Evolutionary conservation across 1,140 invertebrate genomes (phyloP).

Genomic region (Zophobas morio): DNA sequence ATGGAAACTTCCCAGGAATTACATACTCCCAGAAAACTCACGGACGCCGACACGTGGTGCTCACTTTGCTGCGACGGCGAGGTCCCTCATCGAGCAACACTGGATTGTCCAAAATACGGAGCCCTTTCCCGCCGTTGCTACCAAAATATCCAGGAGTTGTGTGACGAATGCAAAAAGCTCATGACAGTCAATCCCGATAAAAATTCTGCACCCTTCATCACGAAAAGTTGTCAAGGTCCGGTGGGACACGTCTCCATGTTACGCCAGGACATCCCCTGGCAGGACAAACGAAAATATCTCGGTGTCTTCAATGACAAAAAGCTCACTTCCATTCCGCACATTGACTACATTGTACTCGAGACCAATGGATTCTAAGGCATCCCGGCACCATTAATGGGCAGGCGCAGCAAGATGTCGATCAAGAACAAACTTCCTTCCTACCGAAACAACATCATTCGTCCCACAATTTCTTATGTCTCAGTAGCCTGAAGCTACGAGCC

Average conservation of each 20-base stretch:
- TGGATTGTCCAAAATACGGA: too few relatives aligned
- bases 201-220: neutral
- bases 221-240: neutral
- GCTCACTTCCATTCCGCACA: neutral
- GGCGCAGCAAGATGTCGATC: neutral
- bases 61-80: too few relatives aligned
- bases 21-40: too few relatives aligned
- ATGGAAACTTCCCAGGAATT: too few relatives aligned
- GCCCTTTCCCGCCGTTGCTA: too few relatives aligned
- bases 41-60: too few relatives aligned
- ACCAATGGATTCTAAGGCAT: neutral
- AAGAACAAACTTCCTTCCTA: neutral
- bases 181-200: conserved; percentile 16
- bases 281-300: neutral
- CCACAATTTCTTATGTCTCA: neutral
- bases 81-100: too few relatives aligned
- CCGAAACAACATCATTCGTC: neutral
- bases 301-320: neutral
- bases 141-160: too few relatives aligned
- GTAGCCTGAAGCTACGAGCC: too few relatives aligned
- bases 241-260: neutral
- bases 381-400: neutral
- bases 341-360: neutral
- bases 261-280: neutral
- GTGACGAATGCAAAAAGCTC: neutral